Percentiles rank a stretch among this genome's conserved stretches.
Conservation (phyloP, 2,113 vertebrate species). For the Phyllostomus hastatus region DNA sequence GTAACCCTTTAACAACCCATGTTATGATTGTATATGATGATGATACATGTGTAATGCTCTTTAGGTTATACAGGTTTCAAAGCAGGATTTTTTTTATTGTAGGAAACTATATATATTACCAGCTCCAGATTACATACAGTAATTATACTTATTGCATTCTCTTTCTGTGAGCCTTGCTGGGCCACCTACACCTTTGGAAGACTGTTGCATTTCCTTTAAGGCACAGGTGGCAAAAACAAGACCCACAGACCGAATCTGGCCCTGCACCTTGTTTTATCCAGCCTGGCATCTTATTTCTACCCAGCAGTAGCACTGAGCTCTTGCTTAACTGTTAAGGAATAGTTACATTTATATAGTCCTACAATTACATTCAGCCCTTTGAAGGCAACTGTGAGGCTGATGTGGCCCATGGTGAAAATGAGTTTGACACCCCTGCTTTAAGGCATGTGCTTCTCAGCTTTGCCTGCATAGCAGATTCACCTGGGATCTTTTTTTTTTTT, state of each 20-base stretch:
- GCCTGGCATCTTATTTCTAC: no score
- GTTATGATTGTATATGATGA: background rate
- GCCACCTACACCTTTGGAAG: background rate
- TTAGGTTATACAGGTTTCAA: background rate
- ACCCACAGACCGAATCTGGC: no score
- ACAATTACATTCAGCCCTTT: no score
- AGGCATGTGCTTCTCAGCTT: background rate
- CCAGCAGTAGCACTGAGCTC: no score
- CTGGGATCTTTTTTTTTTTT: background rate
- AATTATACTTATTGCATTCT: background rate
- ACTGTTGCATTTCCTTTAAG: background rate
- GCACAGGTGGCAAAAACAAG: no score
- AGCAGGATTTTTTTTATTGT: background rate
- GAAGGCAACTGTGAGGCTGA: no score
- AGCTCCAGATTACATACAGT: background rate
- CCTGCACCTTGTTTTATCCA: no score
- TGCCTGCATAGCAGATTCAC: background rate
- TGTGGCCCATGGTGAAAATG: no score
- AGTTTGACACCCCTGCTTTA: background rate
- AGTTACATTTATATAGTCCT: no score
- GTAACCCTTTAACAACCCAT: background rate
- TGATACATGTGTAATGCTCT: background rate
- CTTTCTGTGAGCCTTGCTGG: constrained; percentile 11
- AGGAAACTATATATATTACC: background rate
- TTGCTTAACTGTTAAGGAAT: no score